Base-by-base conservation (phyloP, 2,888 invertebrate genomes). In the Erebia aethiops region DNA sequence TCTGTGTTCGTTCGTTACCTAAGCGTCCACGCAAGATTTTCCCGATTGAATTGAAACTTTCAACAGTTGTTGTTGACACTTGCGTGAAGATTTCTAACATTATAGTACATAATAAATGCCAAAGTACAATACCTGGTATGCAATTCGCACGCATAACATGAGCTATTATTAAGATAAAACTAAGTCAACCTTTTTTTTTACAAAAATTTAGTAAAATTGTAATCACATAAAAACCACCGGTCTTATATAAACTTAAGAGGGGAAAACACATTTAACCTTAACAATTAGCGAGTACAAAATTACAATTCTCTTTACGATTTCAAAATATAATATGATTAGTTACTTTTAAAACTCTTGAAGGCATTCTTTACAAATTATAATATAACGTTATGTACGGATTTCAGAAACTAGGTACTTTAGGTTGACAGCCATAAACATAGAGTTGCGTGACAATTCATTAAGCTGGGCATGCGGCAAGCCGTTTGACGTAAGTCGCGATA, bases 211-310 rank as follows among this genome's bases (percentile, higher is more conserved):
- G 13, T 46, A 56, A 41, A 3, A 62, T 18, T 57, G 58, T 26
- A 61, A 61, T 54, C 46, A n/a, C n/a, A n/a, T n/a, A 69, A 57
- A 61, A 65, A 66, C 61, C 70, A 71, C 72, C 75, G 62, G 71
- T 66, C 67, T 67, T 16, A 71, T 68, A 64, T 67, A 69, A 13
- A n/a, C n/a, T n/a, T n/a, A n/a, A 43, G 66, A 77, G 71, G 74
- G 70, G 68, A 77, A 76, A 76, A 74, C 67, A 72, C 70, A 72
- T 71, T 46, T 71, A 72, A 70, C 70, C 78, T 78, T 78, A 80
- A 76, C 75, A 78, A 75, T 84, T 81, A 84, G 79, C 68, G 82
- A 84, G 88, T 91, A 89, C 83, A 89, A 89, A 88, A 88, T 88
- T 87, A 87, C 84, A 80, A 79, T 80, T 78, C 77, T 77, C 78